Conservation (phyloP, 2,797 vertebrate genomes). For the Anniella stebbinsi region DNA sequence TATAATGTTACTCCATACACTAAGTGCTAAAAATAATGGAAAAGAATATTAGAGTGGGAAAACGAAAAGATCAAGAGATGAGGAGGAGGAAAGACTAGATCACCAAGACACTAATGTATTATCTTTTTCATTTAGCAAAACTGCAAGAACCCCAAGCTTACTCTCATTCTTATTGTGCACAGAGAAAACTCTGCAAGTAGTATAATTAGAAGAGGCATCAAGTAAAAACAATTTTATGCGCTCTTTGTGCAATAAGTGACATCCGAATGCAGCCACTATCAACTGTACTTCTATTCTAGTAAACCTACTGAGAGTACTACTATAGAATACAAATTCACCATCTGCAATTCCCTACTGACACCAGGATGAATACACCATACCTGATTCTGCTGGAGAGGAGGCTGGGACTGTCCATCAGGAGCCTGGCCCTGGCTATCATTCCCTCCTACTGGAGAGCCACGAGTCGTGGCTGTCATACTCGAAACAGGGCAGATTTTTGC, state of each 20-base stretch:
- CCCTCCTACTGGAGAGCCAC: slow-evolving; percentile 99
- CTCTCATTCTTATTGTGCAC: neutral
- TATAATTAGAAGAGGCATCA: neutral
- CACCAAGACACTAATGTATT: neutral
- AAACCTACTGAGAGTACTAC: neutral
- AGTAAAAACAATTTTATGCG: neutral
- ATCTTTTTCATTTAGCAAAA: neutral
- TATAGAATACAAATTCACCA: neutral
- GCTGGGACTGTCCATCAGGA: slow-evolving; percentile 99
- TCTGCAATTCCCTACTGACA: neutral
- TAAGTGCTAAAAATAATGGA: neutral
- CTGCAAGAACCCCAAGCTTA: neutral
- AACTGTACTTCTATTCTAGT: neutral
- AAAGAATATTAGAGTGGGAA: neutral
- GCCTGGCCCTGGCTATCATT: slow-evolving; percentile 99
- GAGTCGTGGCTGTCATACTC: slow-evolving; percentile 99
- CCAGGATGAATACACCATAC: slow-evolving; percentile 74
- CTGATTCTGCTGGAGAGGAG: slow-evolving; percentile 99
- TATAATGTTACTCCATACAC: neutral
- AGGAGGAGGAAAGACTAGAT: neutral
- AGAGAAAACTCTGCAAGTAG: neutral
- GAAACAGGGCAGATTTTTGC: slow-evolving; percentile 99
- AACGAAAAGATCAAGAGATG: neutral
- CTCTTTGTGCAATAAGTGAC: neutral
- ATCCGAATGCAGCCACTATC: too few relatives aligned